Conservation (phyloP, 2,113 vertebrate species). For the Gymnogyps californianus region DNA sequence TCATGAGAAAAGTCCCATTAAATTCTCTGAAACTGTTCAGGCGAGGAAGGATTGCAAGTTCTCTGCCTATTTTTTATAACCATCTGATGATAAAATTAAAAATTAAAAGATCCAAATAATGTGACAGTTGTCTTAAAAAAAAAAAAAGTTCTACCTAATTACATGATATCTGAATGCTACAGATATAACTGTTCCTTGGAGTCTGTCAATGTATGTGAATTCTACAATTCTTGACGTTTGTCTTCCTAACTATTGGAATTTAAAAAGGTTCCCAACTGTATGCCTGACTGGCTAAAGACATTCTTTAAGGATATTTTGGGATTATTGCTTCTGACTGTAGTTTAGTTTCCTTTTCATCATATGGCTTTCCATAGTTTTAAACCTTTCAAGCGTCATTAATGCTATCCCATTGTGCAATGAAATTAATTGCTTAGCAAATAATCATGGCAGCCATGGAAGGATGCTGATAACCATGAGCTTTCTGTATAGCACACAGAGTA, state of each 20-base stretch:
- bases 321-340: background rate
- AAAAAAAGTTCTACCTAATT: background rate
- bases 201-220: background rate
- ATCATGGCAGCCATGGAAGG: background rate
- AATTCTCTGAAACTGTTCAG: background rate
- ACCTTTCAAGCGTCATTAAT: background rate
- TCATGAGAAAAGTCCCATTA: background rate
- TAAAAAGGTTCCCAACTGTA: background rate
- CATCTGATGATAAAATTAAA: background rate
- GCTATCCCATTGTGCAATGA: background rate
- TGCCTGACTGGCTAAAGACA: background rate
- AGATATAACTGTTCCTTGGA: background rate
- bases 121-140: background rate
- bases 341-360: background rate
- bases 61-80: background rate
- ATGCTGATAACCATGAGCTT: background rate
- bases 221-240: background rate
- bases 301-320: background rate
- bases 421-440: background rate
- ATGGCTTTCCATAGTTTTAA: background rate
- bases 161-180: background rate
- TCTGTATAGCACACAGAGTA: background rate
- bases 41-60: background rate
- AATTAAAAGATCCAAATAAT: background rate
- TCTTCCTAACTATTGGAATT: background rate